Evolutionary conservation across 2,113 vertebrate species (phyloP), one percentile per base, ranked within the genome.

Genomic region (Syrmaticus mikado): DNA sequence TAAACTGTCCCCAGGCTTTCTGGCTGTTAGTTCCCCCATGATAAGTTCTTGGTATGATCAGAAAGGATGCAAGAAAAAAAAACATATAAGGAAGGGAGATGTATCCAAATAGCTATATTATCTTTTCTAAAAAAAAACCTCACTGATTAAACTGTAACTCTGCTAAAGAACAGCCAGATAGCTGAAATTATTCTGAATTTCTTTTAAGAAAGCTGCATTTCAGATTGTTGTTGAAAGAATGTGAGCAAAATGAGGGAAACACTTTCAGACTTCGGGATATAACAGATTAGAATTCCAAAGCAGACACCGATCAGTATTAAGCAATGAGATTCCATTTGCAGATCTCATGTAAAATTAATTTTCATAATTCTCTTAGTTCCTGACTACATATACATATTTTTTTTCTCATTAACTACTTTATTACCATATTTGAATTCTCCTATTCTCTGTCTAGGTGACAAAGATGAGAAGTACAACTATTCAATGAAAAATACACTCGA

Each of bases 271-370:
- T 40, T 64, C 5, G 12, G 32, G 16, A 77, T 95, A 58, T 71
- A 64, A 74, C 76, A 95, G 76, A 97, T 97, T 95, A 97, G 92
- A 95, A 94, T 97, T 93, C 70, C 79, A 71, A 94, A 90, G 91
- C 72, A 96, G 87, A 95, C 80, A 82, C 70, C 88, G 90, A 95
- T 97, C 93, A 92, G 93, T 97, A 97, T 97, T 96, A 96, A 84
- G 95, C 38, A 61, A 94, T 82, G 82, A 95, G 89, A 91, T 94
- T 97, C 97, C 89, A 95, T 97, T 97, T 97, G 85, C 93, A 96
- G 96, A 91, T 95, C 96, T 96, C 96, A 98, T 96, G 95, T 95
- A 97, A 98, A 97, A 97, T 97, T 97, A 96, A 97, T 98, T 97
- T 97, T 93, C 93, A 92, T 97, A 97, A 96, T 97, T 98, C 89